Base-by-base conservation (phyloP, 1,140 invertebrate genomes). In the Procambarus clarkii region DNA sequence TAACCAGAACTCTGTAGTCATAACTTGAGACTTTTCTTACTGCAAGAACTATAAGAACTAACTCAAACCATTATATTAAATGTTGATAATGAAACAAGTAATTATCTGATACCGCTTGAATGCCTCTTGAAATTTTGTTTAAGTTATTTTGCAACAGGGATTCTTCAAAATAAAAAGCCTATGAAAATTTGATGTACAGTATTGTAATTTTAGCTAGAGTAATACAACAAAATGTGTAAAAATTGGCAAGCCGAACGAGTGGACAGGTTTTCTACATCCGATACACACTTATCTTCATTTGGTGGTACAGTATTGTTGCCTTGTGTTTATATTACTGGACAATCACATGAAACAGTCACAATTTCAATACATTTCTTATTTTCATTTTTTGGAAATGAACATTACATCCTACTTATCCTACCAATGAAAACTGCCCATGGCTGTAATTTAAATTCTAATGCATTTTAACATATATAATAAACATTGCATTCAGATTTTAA, bases 191-290 rank as follows among this genome's bases (percentile, higher is more conserved):
- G 11, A 74, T 34, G 21, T 34, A 34, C 69, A 9, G 50, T 54
- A 54, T n/a, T 74, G 69, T 74, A 74, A 74, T 74, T 74, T 74
- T n/a, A 34, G n/a, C 69, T 34, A 34, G n/a, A 74, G 69, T n/a
- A 74, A 34, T 74, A 74, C 69, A 74, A 74, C 24, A 34, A 74
- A 74, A 74, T 74, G 7, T 7, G 24, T 21, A n/a, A 74, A 34
- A 34, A 74, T 24, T 74, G 69, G n/a, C 7, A 74, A 74, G 69
- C 69, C 34, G 69, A 34, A 74, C 7, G 21, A 74, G 24, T 64
- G 60, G 60, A 64, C 21, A 64, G 60, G 60, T 21, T 64, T 18
- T 18, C 18, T 64, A 74, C n/a, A 74, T 74, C 8, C 5, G n/a
- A 74, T 5, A 8, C 3, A 34, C n/a, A 74, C 24, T 34, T 34